phyloP scores from a whole-genome alignment of 2,888 invertebrate genomes.

The Nipponacmea schrenckii region DNA sequence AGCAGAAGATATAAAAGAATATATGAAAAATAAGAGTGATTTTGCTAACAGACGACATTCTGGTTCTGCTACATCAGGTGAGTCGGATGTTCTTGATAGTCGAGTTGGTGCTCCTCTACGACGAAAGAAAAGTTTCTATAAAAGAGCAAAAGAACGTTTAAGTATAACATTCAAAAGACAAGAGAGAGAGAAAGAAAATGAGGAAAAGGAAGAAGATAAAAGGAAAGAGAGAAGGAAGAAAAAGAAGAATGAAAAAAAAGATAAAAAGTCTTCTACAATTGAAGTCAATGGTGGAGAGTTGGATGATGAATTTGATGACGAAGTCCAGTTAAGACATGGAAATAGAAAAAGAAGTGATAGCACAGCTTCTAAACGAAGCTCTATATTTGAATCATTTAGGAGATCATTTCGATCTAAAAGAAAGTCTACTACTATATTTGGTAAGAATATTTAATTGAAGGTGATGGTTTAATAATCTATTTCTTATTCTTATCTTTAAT shows the following conservation, averaged over 20 bases:
- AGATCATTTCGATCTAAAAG: constrained; percentile 16
- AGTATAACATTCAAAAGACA: constrained; percentile 35
- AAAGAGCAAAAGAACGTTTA: constrained; percentile 47
- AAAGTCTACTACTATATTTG: neutral
- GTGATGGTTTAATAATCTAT: neutral
- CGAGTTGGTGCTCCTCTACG: constrained; percentile 22
- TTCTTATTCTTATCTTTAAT: too few species aligned
- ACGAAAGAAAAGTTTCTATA: constrained; percentile 52
- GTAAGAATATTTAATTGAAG: neutral
- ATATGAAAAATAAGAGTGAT: neutral
- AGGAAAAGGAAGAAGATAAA: constrained; percentile 14
- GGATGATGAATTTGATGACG: neutral
- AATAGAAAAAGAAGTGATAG: neutral
- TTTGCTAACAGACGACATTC: neutral
- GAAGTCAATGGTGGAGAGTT: neutral
- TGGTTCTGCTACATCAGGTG: constrained; percentile 23
- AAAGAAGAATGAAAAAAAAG: constrained; percentile 13
- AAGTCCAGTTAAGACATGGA: neutral
- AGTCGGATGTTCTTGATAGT: constrained; percentile 26
- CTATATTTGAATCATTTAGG: constrained; percentile 18
- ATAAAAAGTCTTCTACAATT: constrained; percentile 11
- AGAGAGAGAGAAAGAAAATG: constrained; percentile 28
- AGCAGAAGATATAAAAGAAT: constrained; percentile 4
- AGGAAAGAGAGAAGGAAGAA: constrained; percentile 14
- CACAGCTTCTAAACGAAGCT: constrained; percentile 5